Evolutionary conservation across 2,113 vertebrate genomes (phyloP).

Genomic region (Rhinolophus sinicus): DNA sequence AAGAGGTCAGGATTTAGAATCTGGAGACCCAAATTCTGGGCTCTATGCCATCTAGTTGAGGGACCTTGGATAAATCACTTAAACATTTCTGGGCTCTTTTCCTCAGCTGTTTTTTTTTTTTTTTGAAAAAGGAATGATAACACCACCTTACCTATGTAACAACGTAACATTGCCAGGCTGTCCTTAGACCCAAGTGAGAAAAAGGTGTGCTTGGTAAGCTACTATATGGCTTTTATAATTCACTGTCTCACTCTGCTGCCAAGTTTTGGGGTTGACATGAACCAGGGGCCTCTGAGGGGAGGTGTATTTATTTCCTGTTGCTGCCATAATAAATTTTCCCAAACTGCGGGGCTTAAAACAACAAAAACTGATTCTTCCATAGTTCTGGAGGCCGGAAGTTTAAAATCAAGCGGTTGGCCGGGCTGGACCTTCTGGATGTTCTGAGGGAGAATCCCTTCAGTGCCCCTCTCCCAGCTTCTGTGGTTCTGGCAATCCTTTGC

Average conservation of each 20-base stretch:
- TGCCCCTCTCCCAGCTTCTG: background rate
- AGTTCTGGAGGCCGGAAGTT: background rate
- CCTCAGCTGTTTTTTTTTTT: background rate
- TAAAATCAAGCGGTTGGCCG: background rate
- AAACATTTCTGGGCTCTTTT: background rate
- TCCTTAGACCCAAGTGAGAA: background rate
- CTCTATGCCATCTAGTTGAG: background rate
- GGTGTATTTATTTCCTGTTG: background rate
- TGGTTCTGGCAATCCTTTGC: background rate
- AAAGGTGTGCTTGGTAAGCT: background rate
- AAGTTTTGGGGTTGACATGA: background rate
- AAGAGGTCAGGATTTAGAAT: slow-evolving; percentile 1
- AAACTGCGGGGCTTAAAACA: background rate
- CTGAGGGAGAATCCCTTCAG: background rate
- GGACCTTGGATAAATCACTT: background rate
- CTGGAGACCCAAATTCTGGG: background rate
- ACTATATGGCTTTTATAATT: background rate
- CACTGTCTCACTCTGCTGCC: background rate
- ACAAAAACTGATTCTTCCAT: background rate
- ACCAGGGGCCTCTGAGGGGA: background rate
- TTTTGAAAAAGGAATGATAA: background rate
- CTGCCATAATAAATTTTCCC: background rate
- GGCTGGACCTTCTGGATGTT: background rate
- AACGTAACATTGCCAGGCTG: background rate
- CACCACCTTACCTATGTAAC: background rate